A percentile compares a stretch with the other conserved stretches of the same genome.
phyloP scores from a whole-genome alignment of 1,140 invertebrate species.

The Prorops nasuta region DNA sequence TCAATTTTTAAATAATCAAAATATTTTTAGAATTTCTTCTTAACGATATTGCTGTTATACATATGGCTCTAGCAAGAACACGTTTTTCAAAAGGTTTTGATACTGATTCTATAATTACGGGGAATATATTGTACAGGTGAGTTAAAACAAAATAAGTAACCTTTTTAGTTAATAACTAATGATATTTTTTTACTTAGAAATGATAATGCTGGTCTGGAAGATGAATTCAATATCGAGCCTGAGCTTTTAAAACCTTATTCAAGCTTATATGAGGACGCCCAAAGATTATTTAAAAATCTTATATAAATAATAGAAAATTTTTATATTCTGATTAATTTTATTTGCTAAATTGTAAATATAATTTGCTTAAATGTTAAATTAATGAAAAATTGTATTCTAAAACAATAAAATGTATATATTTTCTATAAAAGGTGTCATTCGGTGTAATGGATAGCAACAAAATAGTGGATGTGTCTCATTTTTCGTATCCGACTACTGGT shows the following conservation, averaged over 20 bases:
- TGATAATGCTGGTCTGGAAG: constrained; percentile 26
- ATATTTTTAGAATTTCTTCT: constrained; percentile 34
- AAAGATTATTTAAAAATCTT: constrained; percentile 42
- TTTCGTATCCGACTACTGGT: too few relatives aligned
- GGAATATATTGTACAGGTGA: constrained; percentile 46
- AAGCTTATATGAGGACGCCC: constrained; percentile 48
- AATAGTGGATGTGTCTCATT: too few relatives aligned
- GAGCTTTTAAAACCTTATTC: constrained; percentile 44
- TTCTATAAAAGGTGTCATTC: too few relatives aligned
- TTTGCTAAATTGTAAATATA: too few relatives aligned
- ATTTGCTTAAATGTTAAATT: too few relatives aligned
- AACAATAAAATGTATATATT: too few relatives aligned
- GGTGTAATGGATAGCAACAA: too few relatives aligned
- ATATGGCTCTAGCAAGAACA: constrained; percentile 40
- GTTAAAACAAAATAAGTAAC: constrained; percentile 6
- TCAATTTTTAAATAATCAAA: not conserved
- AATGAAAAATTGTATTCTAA: too few relatives aligned
- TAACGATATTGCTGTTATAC: constrained; percentile 45
- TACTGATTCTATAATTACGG: constrained; percentile 29
- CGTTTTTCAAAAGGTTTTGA: constrained; percentile 31
- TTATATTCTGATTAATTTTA: too few relatives aligned
- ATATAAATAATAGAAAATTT: constrained; percentile 15
- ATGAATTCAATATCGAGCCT: constrained; percentile 37
- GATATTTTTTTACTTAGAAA: constrained; percentile 25
- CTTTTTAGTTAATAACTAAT: constrained; percentile 3